Percentiles rank a stretch among this genome's conserved stretches.
These are phyloP conservation scores for Melieria picta DNA, from an alignment of 2,888 invertebrate species.

Conservation along the genomic window DNA sequence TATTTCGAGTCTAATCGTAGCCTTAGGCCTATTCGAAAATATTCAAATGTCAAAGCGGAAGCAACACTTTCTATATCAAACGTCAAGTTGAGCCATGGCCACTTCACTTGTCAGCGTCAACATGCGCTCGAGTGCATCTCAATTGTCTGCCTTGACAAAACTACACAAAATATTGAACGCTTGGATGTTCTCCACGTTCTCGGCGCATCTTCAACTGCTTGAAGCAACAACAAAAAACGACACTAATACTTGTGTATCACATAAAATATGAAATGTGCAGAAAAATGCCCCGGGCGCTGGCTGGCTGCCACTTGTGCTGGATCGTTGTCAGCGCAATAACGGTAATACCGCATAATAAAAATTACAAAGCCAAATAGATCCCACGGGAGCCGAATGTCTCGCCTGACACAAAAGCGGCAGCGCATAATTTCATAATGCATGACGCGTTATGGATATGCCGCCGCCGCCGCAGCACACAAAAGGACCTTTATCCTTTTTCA, in stretches of 20 bases:
- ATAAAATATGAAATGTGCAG: no score
- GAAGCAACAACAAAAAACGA: no score
- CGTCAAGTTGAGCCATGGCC: slow-evolving; percentile 3
- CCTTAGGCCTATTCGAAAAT: no score
- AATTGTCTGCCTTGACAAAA: slow-evolving; percentile 50
- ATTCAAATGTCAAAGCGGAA: no score
- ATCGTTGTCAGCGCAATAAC: slow-evolving; percentile 9
- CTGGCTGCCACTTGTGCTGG: no score
- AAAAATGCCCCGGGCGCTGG: no score
- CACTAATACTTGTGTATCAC: no score
- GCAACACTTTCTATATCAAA: no score
- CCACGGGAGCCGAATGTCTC: slow-evolving; percentile 58
- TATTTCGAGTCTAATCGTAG: no score
- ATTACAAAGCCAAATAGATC: slow-evolving; percentile 61
- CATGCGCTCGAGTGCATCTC: slow-evolving; percentile 58
- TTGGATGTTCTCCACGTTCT: no score
- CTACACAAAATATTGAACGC: no score
- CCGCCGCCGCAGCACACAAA: background rate
- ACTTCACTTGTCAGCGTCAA: slow-evolving; percentile 58
- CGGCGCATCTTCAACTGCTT: no score
- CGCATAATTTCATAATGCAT: slow-evolving; percentile 63
- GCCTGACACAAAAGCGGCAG: slow-evolving; percentile 61
- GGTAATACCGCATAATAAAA: slow-evolving; percentile 46
- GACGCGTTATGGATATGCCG: slow-evolving; percentile 39
- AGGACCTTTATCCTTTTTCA: background rate